Base-by-base conservation (phyloP, 2,888 invertebrate species). In the Ectemnius lituratus region DNA sequence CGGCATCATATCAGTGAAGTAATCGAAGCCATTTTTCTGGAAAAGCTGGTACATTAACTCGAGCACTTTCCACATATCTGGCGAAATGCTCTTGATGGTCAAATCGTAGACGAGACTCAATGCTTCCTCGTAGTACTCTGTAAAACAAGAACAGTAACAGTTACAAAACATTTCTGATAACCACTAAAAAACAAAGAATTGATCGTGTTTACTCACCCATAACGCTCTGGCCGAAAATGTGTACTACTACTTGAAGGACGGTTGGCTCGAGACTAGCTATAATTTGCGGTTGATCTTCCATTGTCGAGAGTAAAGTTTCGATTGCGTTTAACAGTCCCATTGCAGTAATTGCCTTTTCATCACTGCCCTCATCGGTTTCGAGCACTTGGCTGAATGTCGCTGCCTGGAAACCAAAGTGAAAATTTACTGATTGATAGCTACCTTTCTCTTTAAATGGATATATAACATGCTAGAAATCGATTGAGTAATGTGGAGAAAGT, bases 1-100 rank as follows among this genome's bases (percentile, higher is more conserved):
- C 0, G 99, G 98, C 98, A 99, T 99, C 96, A 99, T 98, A 87
- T 99, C 99, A 74, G 95, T 95, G 91, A 99, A 99, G 92, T 98
- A 99, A 89, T 99, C 99, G 69, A 96, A 94, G 57, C 98, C 98
- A 90, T 98, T 98, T 88, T 97, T 97, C 92, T 97, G 96, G 89
- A 99, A 98, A 81, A 98, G 95, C 89, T 95, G 94, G 91, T 97
- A 98, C 84, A 98, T 93, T 67, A 97, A 92, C 90, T 96, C 97
- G 79, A 98, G 94, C 67, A 99, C 96, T 90, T 96, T 96, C 99
- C 99, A 99, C 97, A 99, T 97, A 88, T 97, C 97, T 49, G 95
- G 94, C 0, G 98, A 97, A 85, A 99, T 95, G 67, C 94, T 93
- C 89, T 96, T 96, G 62, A 95, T 94, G 1, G 99, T 98, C 83